Percentiles rank a stretch among this genome's conserved stretches.
Conservation (phyloP, 2,797 vertebrate species). For the Lagodon rhomboides region DNA sequence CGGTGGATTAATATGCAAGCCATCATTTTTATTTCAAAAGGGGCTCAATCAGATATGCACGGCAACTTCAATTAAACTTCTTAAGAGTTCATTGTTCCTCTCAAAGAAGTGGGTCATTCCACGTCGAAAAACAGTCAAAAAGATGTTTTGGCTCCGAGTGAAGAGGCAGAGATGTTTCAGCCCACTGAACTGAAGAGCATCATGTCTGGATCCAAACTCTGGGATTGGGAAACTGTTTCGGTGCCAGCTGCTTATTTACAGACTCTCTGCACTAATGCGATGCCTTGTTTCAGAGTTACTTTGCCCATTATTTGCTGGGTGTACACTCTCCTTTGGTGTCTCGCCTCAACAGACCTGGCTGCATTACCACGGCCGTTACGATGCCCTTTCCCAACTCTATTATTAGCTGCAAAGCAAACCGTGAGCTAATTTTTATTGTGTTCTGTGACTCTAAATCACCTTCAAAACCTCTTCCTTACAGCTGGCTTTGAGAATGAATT, state of each 20-base stretch:
- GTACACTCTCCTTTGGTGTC: slow-evolving; percentile 29
- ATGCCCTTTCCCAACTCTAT: slow-evolving; percentile 32
- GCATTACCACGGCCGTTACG: slow-evolving; percentile 29
- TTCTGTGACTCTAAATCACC: slow-evolving; percentile 36
- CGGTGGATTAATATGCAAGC: slow-evolving; percentile 73
- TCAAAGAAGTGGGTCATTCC: slow-evolving; percentile 75
- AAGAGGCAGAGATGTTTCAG: slow-evolving; percentile 71
- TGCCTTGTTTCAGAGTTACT: slow-evolving; percentile 57
- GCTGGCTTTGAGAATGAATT: slow-evolving; percentile 38
- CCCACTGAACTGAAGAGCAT: slow-evolving; percentile 71
- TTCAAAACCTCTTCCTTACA: slow-evolving; percentile 25
- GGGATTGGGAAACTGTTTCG: slow-evolving; percentile 59
- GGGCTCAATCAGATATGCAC: slow-evolving; percentile 75
- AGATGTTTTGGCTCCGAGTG: slow-evolving; percentile 70
- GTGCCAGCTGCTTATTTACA: slow-evolving; percentile 73
- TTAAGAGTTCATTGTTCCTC: slow-evolving; percentile 69
- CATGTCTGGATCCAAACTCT: slow-evolving; percentile 67
- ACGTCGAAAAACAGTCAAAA: slow-evolving; percentile 62
- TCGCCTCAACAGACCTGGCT: slow-evolving; percentile 43
- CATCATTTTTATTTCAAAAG: slow-evolving; percentile 74
- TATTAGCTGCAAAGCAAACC: slow-evolving; percentile 22
- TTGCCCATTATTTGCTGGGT: slow-evolving; percentile 57
- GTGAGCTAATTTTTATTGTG: slow-evolving; percentile 22
- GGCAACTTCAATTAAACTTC: slow-evolving; percentile 77
- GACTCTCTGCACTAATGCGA: slow-evolving; percentile 54